A percentile compares a stretch with the other conserved stretches of the same genome.
Evolutionary conservation across 1,140 invertebrate species (phyloP).

Genomic region (Bombus pascuorum): DNA sequence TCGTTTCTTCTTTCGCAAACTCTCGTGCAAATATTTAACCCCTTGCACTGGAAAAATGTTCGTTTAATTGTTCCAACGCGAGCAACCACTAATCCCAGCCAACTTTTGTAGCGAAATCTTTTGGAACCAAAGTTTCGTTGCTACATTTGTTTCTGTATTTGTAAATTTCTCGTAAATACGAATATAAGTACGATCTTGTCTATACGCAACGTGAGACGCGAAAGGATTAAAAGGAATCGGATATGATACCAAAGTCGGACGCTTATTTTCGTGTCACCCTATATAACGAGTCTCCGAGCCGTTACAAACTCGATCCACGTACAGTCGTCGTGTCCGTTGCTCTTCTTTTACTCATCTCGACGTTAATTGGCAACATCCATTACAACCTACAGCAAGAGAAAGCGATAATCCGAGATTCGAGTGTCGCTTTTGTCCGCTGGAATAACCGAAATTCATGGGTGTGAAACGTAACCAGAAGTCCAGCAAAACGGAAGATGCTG

Average conservation of each 20-base stretch:
- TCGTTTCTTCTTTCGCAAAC: too few species aligned
- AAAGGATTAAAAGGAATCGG: too few species aligned
- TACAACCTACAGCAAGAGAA: background rate
- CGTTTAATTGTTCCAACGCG: too few species aligned
- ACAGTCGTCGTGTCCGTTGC: background rate
- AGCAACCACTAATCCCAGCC: too few species aligned
- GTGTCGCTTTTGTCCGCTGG: background rate
- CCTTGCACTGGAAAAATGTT: too few species aligned
- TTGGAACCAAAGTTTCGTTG: too few species aligned
- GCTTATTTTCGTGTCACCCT: background rate
- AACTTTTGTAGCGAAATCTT: too few species aligned
- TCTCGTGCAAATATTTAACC: too few species aligned
- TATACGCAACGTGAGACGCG: background rate
- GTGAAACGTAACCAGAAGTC: background rate
- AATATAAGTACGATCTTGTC: too few species aligned
- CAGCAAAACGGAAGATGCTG: background rate
- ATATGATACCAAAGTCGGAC: background rate
- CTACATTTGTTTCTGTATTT: too few species aligned
- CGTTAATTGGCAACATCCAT: conserved; percentile 30
- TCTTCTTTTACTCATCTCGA: conserved; percentile 15
- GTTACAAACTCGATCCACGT: background rate
- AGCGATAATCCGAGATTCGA: conserved; percentile 30
- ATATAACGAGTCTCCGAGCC: background rate
- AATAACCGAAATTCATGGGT: conserved; percentile 4
- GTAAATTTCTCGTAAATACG: too few species aligned